Evolutionary conservation across 2,113 vertebrate species (phyloP), one percentile per base, ranked within the genome.

Genomic region (Poecilia latipinna): DNA sequence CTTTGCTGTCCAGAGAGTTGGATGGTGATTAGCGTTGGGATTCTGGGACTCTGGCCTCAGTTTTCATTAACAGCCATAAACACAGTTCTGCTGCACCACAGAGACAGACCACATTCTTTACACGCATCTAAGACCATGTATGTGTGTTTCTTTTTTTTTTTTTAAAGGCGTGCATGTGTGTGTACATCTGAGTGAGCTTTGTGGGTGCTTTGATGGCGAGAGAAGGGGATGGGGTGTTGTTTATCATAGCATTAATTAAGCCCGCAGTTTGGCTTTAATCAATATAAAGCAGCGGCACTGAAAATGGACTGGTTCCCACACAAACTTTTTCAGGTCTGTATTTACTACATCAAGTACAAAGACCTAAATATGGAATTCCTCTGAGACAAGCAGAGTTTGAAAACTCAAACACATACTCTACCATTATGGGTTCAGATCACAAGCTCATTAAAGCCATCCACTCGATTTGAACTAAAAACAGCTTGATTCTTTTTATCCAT

Each of bases 201-300:
- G 76, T 68, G 37, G 4, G 51, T 70, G 71, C 84, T 86, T 91
- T 89, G 89, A 90, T 84, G 86, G 68, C 78, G 54, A 74, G 31
- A n/a, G 42, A 73, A 70, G 65, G 39, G 69, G 69, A 48, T 26
- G 74, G 61, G 83, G 72, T 88, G 89, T 86, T 93, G 88, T 93
- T 93, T 91, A 91, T 91, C 89, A 91, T 84, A 82, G 68, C 78
- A 74, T 84, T 93, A 93, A 94, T 93, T 93, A 93, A 89, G 82
- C 65, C 66, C 67, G 65, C 78, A 24, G 85, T 90, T 90, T 57
- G 44, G 68, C 84, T 93, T 91, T 91, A 94, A 93, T 93, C 92
- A 93, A 90, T 89, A 92, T 82, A 90, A 82, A 91, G 88, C 84
- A 82, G 78, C 68, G 64, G 76, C 78, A 79, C 82, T 73, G 82